Evolutionary conservation across 2,888 invertebrate genomes (phyloP), one percentile per base, ranked within the genome.

Genomic region (Conomelus anceps): DNA sequence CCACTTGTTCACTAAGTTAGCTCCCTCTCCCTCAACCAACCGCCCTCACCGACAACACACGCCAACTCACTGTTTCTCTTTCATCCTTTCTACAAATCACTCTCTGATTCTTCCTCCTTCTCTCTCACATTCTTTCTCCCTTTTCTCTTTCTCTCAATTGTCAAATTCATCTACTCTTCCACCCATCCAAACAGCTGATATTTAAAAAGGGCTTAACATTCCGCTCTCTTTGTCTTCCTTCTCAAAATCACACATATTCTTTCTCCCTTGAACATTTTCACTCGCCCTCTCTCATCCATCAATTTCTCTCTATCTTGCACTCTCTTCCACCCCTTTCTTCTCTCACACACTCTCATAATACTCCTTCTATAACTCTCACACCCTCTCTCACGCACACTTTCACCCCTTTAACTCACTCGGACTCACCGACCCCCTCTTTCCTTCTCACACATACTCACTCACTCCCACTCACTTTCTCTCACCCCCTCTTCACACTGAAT

Each of bases 391-490:
- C 85, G 17, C 88, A 24, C 88, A 17, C 86, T 34, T 87, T 89
- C 89, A 84, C 89, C 89, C 88, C 89, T 89, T n/a, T n/a, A n/a
- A n/a, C n/a, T n/a, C n/a, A n/a, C 90, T 88, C 89, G 89, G 88
- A 41, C 89, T 86, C 89, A 29, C 89, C 22, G 90, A 89, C 91
- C 91, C 89, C 91, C 91, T 91, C 91, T 90, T 91, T 88, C 91
- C 91, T 85, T 88, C 29, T 29, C 89, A 22, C 89, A 89, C 90
- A 90, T 90, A 88, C 91, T 91, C 90, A 90, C 90, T 91, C 85
- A 23, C 88, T 89, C 9, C 22, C 88, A 13, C 89, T 84, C 89
- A 20, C 24, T 23, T 29, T 85, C 87, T 85, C 63, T 26, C 88
- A 86, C 23, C 89, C 89, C 89, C 88, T 29, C 86, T 89, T 89